Base-by-base conservation (phyloP, 1,140 invertebrate genomes). In the Pemphigus obesinymphae region DNA sequence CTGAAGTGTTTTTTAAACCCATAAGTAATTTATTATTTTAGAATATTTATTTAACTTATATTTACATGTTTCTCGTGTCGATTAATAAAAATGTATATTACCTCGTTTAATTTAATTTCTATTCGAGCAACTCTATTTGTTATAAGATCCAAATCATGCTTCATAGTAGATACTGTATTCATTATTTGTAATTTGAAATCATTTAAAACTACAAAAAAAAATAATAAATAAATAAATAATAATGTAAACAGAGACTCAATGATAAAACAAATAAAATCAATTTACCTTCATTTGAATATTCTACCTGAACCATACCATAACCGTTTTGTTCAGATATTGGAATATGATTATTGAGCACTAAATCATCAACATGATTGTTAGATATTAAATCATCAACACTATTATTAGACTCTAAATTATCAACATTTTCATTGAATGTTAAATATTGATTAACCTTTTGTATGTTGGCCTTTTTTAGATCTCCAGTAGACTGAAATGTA, bases 171-270 rank as follows among this genome's bases (percentile, higher is more conserved):
- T 3, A 80, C 37, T 20, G 55, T 80, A 20, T 40, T 58, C 26
- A 23, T 80, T 58, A 80, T 80, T 61, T 80, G 53, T 29, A 58
- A 26, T 80, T 61, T 80, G 70, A 43, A 80, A 61, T 17, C 75
- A 43, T 43, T 17, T 31, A 43, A 43, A 20, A 6, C 53, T 76
- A 15, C n/a, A 31, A 31, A 73, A 53, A 1, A 0, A 23, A 70
- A 70, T 0, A 20, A 72, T 31, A 31, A 10, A 31, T n/a, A 40
- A 26, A 66, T 10, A 34, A 13, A 31, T 4, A 20, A 20, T 26
- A 48, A 20, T 26, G 20, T 72, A 20, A 29, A 72, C 37, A 10
- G 37, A 40, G 37, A 40, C 8, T 40, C 37, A 45, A 10, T 48
- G 2, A 29, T 72, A 31, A 48, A 48, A 15, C 4, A 31, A 23